phyloP scores from a whole-genome alignment of 37 sponge, comb jelly and placozoan genomes.

The Spongia lamella region DNA sequence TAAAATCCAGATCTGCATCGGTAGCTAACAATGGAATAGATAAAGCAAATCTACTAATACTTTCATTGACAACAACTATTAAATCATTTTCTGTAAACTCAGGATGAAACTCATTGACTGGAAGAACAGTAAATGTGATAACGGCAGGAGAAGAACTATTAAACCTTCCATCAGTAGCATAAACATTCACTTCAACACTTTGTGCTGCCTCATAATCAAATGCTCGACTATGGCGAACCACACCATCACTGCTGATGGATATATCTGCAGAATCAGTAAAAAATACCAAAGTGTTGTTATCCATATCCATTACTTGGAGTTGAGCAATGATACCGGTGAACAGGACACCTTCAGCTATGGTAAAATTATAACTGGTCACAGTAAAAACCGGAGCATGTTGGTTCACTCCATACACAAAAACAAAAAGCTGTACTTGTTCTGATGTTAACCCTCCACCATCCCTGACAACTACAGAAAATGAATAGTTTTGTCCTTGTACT shows the following conservation, averaged over 20 bases:
- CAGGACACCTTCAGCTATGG: constrained; percentile 3
- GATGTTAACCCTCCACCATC: constrained; percentile 52
- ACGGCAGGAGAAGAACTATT: constrained; percentile 3
- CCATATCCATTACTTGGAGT: constrained; percentile 28
- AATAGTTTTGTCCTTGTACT: background rate
- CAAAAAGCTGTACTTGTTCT: background rate
- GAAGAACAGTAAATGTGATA: constrained; percentile 10
- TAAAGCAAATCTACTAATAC: background rate
- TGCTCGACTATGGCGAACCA: background rate
- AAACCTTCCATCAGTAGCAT: constrained; percentile 24
- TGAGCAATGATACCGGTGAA: constrained; percentile 1
- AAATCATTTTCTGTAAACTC: background rate
- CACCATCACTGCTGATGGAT: constrained; percentile 8
- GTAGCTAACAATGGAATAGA: background rate
- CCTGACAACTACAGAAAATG: constrained; percentile 21
- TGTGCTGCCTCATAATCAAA: constrained; percentile 49
- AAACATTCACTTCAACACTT: background rate
- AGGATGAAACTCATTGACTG: constrained; percentile 32
- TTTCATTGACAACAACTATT: background rate
- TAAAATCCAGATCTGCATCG: constrained; percentile 18
- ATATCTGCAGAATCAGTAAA: too few relatives aligned
- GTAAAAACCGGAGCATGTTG: constrained; percentile 3
- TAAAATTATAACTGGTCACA: background rate
- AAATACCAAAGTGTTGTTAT: background rate
- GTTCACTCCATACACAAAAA: constrained; percentile 12